Evolutionary conservation across 2,888 invertebrate genomes (phyloP).

Genomic region (Harpagoxenus sublaevis): DNA sequence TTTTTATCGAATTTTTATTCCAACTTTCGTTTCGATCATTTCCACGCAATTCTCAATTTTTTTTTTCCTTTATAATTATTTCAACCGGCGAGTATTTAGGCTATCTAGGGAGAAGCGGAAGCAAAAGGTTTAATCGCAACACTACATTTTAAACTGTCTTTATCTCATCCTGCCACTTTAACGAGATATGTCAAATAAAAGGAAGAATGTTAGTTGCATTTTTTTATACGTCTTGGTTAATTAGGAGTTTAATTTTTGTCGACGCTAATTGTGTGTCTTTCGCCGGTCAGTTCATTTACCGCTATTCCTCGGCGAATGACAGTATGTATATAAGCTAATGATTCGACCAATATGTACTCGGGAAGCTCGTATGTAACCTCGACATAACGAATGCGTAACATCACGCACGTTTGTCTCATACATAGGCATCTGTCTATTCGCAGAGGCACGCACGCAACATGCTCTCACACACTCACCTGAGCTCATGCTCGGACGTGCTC

Average conservation of each 20-base stretch:
- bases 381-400: constrained; percentile 45
- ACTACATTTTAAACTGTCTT: background rate
- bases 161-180: background rate
- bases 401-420: constrained; percentile 14
- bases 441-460: background rate
- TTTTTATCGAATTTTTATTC: background rate
- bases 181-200: background rate
- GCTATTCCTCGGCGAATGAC: background rate
- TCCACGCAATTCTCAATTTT: background rate
- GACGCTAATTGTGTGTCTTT: background rate
- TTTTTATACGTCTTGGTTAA: background rate
- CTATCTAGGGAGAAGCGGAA: background rate
- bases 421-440: background rate
- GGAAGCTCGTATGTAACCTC: constrained; percentile 27
- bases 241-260: background rate
- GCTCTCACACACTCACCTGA: constrained; percentile 71
- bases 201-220: background rate
- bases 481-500: constrained; percentile 74
- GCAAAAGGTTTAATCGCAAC: background rate
- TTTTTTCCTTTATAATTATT: background rate
- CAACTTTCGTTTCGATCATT: background rate
- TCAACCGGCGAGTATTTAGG: background rate
- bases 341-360: background rate
- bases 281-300: constrained; percentile 9
- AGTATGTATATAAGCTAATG: background rate